Conservation (phyloP, 2,888 invertebrate genomes). For the Magallana nippona region DNA sequence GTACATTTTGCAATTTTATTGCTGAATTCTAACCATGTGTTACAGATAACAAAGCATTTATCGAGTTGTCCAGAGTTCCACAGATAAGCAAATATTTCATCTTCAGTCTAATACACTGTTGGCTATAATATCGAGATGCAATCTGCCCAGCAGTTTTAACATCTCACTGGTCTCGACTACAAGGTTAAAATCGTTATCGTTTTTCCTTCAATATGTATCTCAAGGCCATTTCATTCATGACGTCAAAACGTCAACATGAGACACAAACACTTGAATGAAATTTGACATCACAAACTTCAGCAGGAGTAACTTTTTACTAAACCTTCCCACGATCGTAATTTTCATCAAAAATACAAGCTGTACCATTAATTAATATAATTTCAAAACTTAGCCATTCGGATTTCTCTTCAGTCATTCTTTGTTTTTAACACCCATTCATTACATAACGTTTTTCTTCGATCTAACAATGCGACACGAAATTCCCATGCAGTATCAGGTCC, state of each 20-base stretch:
- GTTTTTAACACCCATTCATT: slow-evolving; percentile 16
- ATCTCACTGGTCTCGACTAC: neutral
- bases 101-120: neutral
- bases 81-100: slow-evolving; percentile 31
- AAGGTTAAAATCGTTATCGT: neutral
- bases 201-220: neutral
- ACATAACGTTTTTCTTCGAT: neutral
- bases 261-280: slow-evolving; percentile 31
- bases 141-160: neutral
- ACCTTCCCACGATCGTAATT: slow-evolving; percentile 10
- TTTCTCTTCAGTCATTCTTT: neutral
- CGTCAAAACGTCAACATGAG: slow-evolving; percentile 12
- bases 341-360: neutral
- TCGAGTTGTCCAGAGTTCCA: slow-evolving; percentile 11
- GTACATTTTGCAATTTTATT: neutral
- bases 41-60: neutral
- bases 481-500: slow-evolving; percentile 24
- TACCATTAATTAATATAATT: neutral
- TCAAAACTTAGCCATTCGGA: neutral
- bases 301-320: neutral
- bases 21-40: neutral
- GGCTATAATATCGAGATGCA: neutral
- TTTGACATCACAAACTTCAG: slow-evolving; percentile 2
- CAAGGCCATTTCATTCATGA: slow-evolving; percentile 33
- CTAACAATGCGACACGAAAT: slow-evolving; percentile 10